Percentiles rank a stretch among this genome's conserved stretches.
phyloP scores from a whole-genome alignment of 2,888 invertebrate species.

The Synanthedon formicaeformis region DNA sequence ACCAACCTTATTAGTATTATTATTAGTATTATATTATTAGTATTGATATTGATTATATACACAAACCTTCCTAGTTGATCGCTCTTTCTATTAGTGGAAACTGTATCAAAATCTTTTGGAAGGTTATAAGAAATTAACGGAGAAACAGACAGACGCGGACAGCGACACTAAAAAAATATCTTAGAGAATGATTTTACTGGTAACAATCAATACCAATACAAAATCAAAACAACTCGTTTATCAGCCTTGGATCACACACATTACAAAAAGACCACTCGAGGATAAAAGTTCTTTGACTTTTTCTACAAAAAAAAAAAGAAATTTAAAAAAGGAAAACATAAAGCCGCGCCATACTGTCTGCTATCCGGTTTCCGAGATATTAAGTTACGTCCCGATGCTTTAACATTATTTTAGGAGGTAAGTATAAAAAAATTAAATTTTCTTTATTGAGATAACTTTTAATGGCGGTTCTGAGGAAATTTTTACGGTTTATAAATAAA shows the following conservation, averaged over 20 bases:
- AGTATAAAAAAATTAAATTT: conserved; percentile 45
- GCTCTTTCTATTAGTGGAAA: no score
- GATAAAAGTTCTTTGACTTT: conserved; percentile 52
- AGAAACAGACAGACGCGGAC: no score
- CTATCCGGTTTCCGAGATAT: conserved; percentile 66
- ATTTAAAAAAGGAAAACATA: conserved; percentile 53
- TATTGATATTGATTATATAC: no score
- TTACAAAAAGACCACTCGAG: conserved; percentile 41
- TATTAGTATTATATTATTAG: no score
- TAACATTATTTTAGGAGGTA: conserved; percentile 46
- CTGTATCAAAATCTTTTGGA: no score
- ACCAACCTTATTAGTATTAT: no score
- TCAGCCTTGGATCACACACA: conserved; percentile 53
- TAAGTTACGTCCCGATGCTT: conserved; percentile 52
- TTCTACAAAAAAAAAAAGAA: conserved; percentile 31
- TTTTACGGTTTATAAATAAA: conserved; percentile 15
- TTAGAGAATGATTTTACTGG: no score
- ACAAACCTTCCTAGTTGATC: no score
- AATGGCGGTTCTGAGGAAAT: conserved; percentile 16
- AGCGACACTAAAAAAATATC: no score
- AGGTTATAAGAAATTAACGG: no score
- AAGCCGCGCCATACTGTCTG: conserved; percentile 69
- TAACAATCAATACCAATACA: conserved; percentile 3
- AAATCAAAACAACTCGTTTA: conserved; percentile 43
- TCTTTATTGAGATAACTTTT: conserved; percentile 51